Percentiles rank a stretch among this genome's conserved stretches.
These are phyloP conservation scores for Eutrigla gurnardus DNA, from an alignment of 2,797 vertebrate species.

Conservation along the genomic window DNA sequence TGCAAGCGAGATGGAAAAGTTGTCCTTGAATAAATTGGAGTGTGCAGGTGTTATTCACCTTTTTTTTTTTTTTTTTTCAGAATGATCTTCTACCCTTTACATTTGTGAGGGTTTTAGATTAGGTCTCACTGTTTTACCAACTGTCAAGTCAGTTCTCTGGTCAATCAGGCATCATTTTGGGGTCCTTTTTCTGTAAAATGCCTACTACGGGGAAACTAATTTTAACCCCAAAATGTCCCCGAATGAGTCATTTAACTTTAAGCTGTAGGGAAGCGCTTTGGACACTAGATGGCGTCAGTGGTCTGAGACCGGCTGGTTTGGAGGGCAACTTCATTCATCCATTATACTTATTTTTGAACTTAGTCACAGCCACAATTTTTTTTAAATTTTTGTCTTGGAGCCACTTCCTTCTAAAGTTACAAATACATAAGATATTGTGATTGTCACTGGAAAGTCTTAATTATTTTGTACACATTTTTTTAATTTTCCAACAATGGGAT, in stretches of 20 bases:
- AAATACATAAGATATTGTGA: neutral
- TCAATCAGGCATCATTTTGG: too few relatives aligned
- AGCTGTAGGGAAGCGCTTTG: neutral
- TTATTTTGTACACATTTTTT: too few relatives aligned
- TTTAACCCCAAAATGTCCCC: neutral
- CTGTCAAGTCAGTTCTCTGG: neutral
- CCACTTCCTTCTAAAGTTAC: neutral
- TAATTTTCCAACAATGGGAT: too few relatives aligned
- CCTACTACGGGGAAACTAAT: neutral
- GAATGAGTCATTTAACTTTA: neutral
- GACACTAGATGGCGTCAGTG: conserved; percentile 51
- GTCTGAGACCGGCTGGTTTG: neutral
- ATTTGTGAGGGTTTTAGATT: neutral
- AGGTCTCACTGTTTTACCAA: neutral
- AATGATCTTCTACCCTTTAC: too few relatives aligned
- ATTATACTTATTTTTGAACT: neutral
- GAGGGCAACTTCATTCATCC: too few relatives aligned
- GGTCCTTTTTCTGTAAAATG: neutral
- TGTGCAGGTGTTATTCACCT: too few relatives aligned
- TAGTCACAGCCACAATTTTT: neutral
- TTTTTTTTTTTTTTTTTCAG: too few relatives aligned
- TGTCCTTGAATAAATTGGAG: too few relatives aligned
- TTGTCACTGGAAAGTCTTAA: too few relatives aligned
- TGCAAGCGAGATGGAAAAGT: too few relatives aligned
- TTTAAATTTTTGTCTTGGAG: neutral